Conservation (phyloP, 2,113 vertebrate genomes). For the Mola mola region DNA sequence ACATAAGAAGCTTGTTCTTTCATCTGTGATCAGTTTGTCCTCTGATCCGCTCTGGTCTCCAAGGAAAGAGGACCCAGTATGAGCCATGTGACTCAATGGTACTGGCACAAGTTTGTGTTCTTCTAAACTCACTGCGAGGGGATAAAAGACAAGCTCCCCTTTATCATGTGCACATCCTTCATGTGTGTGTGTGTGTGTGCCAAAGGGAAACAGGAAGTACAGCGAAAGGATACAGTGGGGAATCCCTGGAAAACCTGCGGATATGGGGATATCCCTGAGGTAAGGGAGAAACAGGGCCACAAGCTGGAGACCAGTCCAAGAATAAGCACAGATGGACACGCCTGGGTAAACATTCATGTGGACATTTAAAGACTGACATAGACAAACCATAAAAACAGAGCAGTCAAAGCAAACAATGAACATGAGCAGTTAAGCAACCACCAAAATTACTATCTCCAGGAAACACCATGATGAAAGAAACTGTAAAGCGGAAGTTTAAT, state of each 20-base stretch:
- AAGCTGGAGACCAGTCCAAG: constrained; percentile 19
- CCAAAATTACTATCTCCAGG: constrained; percentile 24
- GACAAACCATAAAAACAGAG: constrained; percentile 17
- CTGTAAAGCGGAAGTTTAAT: constrained; percentile 30
- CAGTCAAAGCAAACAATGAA: neutral
- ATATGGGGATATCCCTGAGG: constrained; percentile 36
- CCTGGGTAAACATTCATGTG: constrained; percentile 30
- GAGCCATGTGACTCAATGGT: constrained; percentile 33
- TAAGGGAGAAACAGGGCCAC: constrained; percentile 6
- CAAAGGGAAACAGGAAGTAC: constrained; percentile 31
- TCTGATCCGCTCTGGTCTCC: constrained; percentile 53
- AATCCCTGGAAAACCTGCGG: constrained; percentile 58
- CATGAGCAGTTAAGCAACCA: neutral
- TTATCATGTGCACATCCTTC: too few species aligned
- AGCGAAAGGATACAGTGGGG: constrained; percentile 30
- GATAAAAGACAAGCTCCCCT: too few species aligned
- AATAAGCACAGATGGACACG: constrained; percentile 35
- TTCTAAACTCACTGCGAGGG: constrained; percentile 7
- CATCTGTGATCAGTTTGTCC: constrained; percentile 9
- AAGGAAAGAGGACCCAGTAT: constrained; percentile 61
- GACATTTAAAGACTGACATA: constrained; percentile 10
- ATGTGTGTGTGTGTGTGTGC: neutral
- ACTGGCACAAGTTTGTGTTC: constrained; percentile 34
- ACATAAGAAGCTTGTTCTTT: constrained; percentile 29
- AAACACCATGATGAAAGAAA: constrained; percentile 26